Evolutionary conservation across 1,140 invertebrate species (phyloP).

Genomic region (Lucilia sericata): DNA sequence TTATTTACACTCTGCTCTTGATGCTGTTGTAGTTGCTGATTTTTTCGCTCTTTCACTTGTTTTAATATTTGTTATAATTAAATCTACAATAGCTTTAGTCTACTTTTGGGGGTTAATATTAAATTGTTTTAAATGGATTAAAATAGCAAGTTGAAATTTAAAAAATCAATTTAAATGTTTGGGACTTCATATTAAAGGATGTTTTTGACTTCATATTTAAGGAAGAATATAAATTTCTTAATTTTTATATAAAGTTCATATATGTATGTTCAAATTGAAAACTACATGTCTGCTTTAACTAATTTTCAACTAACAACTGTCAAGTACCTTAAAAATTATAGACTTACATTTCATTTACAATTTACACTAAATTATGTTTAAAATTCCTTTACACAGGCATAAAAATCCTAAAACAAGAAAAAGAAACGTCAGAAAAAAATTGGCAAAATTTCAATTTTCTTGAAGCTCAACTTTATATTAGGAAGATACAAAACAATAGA

Average conservation of each 20-base stretch:
- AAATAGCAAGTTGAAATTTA: too few species aligned
- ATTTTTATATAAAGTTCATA: too few species aligned
- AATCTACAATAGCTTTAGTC: background rate
- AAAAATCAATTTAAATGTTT: too few species aligned
- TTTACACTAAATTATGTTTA: conserved; percentile 9
- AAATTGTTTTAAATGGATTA: too few species aligned
- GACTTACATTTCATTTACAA: conserved; percentile 20
- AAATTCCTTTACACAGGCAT: background rate
- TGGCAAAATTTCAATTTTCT: background rate
- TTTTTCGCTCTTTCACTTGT: background rate
- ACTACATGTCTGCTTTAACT: background rate
- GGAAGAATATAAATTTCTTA: too few species aligned
- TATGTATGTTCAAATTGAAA: too few species aligned
- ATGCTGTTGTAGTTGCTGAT: background rate
- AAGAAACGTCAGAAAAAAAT: background rate
- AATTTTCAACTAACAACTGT: background rate
- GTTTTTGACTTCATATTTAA: too few species aligned
- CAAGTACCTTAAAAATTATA: conserved; percentile 25
- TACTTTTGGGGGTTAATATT: background rate
- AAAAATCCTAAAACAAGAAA: background rate
- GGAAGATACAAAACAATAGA: background rate
- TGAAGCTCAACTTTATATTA: conserved; percentile 1
- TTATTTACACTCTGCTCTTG: background rate
- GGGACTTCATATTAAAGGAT: too few species aligned
- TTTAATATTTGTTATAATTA: background rate